Conservation (phyloP, 2,888 invertebrate species). For the Pyrrhia umbra region DNA sequence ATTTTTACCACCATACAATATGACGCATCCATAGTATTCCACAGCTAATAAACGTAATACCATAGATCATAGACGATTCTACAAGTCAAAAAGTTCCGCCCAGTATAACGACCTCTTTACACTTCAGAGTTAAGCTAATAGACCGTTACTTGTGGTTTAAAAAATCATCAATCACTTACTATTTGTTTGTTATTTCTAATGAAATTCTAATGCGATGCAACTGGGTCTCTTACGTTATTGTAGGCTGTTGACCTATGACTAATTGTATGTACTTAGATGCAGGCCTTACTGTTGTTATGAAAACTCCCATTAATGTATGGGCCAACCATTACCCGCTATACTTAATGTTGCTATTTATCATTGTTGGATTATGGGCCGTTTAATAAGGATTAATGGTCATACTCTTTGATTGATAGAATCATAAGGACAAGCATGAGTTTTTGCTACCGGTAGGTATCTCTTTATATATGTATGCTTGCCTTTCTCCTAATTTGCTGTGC, state of each 20-base stretch:
- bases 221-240: conserved; percentile 43
- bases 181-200: conserved; percentile 34
- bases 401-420: neutral
- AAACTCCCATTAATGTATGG: conserved; percentile 7
- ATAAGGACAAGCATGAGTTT: neutral
- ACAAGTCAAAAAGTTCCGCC: conserved; percentile 44
- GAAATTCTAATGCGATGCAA: conserved; percentile 57
- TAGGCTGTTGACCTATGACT: conserved; percentile 52
- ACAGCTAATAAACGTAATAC: neutral
- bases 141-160: conserved; percentile 56
- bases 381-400: neutral
- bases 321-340: conserved; percentile 12
- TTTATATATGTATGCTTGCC: no score
- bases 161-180: conserved; percentile 46
- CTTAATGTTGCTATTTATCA: conserved; percentile 31
- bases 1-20: no score
- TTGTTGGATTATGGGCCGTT: conserved; percentile 7
- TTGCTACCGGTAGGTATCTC: neutral
- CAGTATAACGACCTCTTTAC: conserved; percentile 52
- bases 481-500: no score
- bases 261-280: neutral
- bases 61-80: conserved; percentile 42
- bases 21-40: conserved; percentile 32
- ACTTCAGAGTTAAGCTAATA: conserved; percentile 16
- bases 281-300: conserved; percentile 23